Evolutionary conservation across 2,888 invertebrate genomes (phyloP), one percentile per base, ranked within the genome.

Genomic region (Cactoblastis cactorum): DNA sequence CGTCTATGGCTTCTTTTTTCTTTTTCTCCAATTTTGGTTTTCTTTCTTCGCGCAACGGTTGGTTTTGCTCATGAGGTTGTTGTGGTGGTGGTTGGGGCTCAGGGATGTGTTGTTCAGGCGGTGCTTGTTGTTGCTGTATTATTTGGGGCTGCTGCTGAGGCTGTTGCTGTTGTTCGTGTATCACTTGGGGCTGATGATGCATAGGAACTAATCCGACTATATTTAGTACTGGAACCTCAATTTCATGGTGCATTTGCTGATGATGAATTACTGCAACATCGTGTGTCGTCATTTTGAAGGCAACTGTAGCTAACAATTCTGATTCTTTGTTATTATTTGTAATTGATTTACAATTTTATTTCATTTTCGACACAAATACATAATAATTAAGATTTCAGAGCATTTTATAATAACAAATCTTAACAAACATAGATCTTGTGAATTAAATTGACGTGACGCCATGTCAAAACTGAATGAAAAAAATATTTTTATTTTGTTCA

Each of bases 1-100:
- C 85, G 51, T 88, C 88, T 5, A 88, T 88, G 0, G 88, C 85
- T 58, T 88, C 88, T 18, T 87, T 88, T 58, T 87, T 88, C 56
- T 87, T 87, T 56, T 83, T 86, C 24, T 80, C 81, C 0, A 66
- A 19, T 57, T 80, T 77, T 0, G 74, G 73, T 62, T 83, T 83
- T 51, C 67, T 65, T 1, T 70, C 70, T 12, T 63, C 62, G 4
- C 58, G 60, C 32, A 52, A 51, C 14, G 62, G 63, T 39, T 59
- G 63, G 3, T 56, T 57, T 39, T 65, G 67, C 11, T 58, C 55
- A 8, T 52, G 60, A 12, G 58, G 59, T 14, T 62, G 58, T 28
- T 53, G 56, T 5, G 18, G 41, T 4, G 41, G 41, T 17, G 51
- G 49, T 18, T 54, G 65, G 17, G 60, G 58, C 12, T 62, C 64